phyloP scores from a whole-genome alignment of 2,113 vertebrate species.

The Leuciscus idus region DNA sequence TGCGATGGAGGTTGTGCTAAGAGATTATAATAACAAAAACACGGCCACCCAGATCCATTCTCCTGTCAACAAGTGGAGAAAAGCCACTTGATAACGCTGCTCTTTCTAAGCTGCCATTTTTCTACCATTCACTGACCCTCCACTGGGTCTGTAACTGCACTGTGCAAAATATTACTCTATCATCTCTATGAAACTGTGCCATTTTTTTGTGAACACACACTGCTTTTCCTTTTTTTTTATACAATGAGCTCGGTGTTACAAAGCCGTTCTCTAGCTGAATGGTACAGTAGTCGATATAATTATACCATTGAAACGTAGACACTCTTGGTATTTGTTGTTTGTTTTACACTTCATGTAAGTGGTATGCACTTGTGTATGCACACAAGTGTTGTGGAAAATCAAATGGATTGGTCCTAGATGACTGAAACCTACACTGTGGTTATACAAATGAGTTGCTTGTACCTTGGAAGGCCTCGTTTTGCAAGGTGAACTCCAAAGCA shows the following conservation, averaged over 20 bases:
- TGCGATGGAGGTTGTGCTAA: slow-evolving; percentile 52
- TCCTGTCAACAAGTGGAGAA: slow-evolving; percentile 62
- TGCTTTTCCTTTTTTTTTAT: slow-evolving; percentile 29
- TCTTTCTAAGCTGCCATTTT: slow-evolving; percentile 49
- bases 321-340: slow-evolving; percentile 24
- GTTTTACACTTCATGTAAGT: slow-evolving; percentile 30
- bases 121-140: slow-evolving; percentile 52
- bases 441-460: slow-evolving; percentile 29
- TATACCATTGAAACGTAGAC: background rate
- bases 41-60: slow-evolving; percentile 57
- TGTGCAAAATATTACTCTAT: slow-evolving; percentile 55
- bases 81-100: slow-evolving; percentile 54
- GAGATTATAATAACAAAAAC: slow-evolving; percentile 62
- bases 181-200: slow-evolving; percentile 49
- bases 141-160: slow-evolving; percentile 45
- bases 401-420: slow-evolving; percentile 5
- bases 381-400: slow-evolving; percentile 3
- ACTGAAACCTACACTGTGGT: slow-evolving; percentile 21
- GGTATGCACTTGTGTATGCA: slow-evolving; percentile 17
- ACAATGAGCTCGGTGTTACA: background rate
- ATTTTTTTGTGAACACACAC: slow-evolving; percentile 38
- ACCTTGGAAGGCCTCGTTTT: slow-evolving; percentile 19
- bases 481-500: slow-evolving; percentile 42
- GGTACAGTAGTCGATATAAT: slow-evolving; percentile 6
- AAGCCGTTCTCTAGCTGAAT: background rate